A percentile compares a stretch with the other conserved stretches of the same genome.
Evolutionary conservation across 2,888 invertebrate species (phyloP).

Genomic region (Catocala sponsa): DNA sequence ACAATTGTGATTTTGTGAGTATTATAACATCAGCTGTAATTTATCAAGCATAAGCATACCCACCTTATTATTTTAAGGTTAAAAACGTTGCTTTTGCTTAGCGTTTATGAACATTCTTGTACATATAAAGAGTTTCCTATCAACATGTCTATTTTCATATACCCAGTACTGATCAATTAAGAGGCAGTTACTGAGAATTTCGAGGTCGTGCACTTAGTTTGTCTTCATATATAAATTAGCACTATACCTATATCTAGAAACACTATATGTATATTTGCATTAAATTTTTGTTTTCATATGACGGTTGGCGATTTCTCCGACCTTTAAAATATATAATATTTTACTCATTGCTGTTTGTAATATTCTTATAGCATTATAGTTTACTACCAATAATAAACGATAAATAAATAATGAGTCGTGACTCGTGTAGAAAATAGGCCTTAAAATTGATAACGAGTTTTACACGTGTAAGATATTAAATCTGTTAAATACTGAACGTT

Average conservation of each 20-base stretch:
- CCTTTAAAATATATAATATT: too few species aligned
- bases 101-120: too few species aligned
- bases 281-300: not conserved
- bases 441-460: conserved; percentile 55
- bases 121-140: too few species aligned
- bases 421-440: conserved; percentile 62
- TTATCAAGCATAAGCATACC: too few species aligned
- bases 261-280: not conserved
- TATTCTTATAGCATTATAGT: not conserved
- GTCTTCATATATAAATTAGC: not conserved
- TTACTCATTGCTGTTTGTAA: too few species aligned
- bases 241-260: not conserved
- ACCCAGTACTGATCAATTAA: too few species aligned
- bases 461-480: conserved; percentile 44
- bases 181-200: not conserved
- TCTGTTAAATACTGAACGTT: too few species aligned
- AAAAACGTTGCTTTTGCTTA: too few species aligned
- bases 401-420: conserved; percentile 46
- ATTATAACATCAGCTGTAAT: too few species aligned
- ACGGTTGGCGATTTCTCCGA: not conserved
- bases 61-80: too few species aligned
- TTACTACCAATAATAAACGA: conserved; percentile 21
- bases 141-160: too few species aligned
- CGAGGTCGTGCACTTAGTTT: not conserved
- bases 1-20: too few species aligned